Evolutionary conservation across 2,113 vertebrate species (phyloP).

Genomic region (Tachysurus vachellii): DNA sequence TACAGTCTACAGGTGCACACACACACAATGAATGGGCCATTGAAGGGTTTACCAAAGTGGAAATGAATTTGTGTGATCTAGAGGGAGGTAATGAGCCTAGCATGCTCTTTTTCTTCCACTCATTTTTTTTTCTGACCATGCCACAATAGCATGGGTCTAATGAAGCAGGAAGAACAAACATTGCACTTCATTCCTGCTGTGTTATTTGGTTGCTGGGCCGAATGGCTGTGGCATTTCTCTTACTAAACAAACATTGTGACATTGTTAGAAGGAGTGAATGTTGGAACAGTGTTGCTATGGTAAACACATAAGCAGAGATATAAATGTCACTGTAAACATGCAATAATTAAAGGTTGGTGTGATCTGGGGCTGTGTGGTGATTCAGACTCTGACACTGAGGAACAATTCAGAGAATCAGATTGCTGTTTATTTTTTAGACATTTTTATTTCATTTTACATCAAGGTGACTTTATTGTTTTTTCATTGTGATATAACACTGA

Average conservation of each 20-base stretch:
- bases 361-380: not conserved
- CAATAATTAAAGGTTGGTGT: not conserved
- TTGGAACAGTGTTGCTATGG: not conserved
- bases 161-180: constrained; percentile 36
- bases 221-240: not conserved
- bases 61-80: constrained; percentile 22
- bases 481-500: not conserved
- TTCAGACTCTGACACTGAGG: not conserved
- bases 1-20: not conserved
- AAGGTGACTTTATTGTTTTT: not conserved
- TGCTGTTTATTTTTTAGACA: not conserved
- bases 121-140: constrained; percentile 41
- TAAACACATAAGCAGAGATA: not conserved
- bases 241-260: not conserved
- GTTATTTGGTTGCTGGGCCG: constrained; percentile 36
- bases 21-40: not conserved
- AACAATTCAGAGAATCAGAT: not conserved
- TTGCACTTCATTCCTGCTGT: constrained; percentile 30
- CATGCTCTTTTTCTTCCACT: constrained; percentile 40
- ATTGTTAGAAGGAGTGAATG: not conserved
- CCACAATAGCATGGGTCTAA: constrained; percentile 34
- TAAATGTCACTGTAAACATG: not conserved
- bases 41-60: constrained; percentile 29
- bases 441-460: not conserved
- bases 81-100: constrained; percentile 40